These are phyloP conservation scores for Trichoplusia ni DNA, from an alignment of 1,140 invertebrate species.

Conservation along the genomic window DNA sequence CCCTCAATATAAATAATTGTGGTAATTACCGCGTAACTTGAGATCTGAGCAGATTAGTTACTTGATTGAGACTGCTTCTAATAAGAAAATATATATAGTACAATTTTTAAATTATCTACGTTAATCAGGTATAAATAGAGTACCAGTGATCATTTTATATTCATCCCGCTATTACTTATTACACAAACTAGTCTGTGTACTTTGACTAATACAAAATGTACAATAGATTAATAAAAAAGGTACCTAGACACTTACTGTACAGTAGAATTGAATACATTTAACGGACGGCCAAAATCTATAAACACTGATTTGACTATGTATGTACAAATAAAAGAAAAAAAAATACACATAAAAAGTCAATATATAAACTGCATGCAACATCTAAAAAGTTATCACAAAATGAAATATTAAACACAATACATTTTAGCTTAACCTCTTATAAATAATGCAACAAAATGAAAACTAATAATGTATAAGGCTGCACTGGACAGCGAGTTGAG, in stretches of 20 bases:
- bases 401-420: slow-evolving; percentile 16
- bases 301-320: slow-evolving; percentile 14
- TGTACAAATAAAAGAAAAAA: slow-evolving; percentile 13
- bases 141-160: background rate
- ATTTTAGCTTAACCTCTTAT: background rate
- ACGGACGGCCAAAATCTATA: slow-evolving; percentile 27
- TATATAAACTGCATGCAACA: slow-evolving; percentile 12
- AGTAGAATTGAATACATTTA: slow-evolving; percentile 21
- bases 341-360: slow-evolving; percentile 2
- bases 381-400: slow-evolving; percentile 24
- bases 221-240: slow-evolving; percentile 1
- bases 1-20: too few species aligned
- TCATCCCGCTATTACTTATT: slow-evolving; percentile 1
- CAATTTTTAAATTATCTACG: background rate
- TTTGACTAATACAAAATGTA: slow-evolving; percentile 22
- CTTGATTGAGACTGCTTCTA: background rate
- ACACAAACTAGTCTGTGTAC: slow-evolving; percentile 3
- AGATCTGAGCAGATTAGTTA: background rate
- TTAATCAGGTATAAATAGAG: background rate
- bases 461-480: slow-evolving; percentile 12
- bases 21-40: too few species aligned
- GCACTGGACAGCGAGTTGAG: slow-evolving; percentile 16
- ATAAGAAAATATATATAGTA: background rate
- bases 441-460: slow-evolving; percentile 13
- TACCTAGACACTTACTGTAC: slow-evolving; percentile 22